These are phyloP conservation scores for Lepus americanus DNA, from an alignment of 2,113 vertebrate genomes.

Conservation along the genomic window DNA sequence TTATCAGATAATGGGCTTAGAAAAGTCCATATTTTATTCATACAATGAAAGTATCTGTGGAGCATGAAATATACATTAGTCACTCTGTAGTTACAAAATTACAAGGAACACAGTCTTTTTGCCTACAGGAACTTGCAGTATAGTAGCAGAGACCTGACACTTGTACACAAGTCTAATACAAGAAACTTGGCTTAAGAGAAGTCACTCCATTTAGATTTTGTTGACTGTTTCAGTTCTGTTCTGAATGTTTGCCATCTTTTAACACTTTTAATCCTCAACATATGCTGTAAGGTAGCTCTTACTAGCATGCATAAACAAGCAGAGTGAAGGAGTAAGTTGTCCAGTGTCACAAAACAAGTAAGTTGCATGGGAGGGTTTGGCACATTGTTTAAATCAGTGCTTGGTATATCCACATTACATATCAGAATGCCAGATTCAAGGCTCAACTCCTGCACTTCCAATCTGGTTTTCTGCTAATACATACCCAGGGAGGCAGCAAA, in stretches of 20 bases:
- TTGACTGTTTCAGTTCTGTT: not conserved
- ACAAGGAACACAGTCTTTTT: not conserved
- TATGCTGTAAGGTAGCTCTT: not conserved
- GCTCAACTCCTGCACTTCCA: no score
- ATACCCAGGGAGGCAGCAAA: no score
- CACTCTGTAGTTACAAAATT: not conserved
- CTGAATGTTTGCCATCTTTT: not conserved
- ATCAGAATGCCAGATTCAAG: no score
- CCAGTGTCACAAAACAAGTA: not conserved
- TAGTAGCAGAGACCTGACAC: not conserved
- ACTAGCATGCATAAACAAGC: not conserved
- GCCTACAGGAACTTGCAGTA: not conserved
- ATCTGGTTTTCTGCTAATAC: no score
- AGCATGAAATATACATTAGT: not conserved
- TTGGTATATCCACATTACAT: no score
- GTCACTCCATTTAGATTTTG: not conserved
- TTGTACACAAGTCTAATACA: not conserved
- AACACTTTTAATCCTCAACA: not conserved
- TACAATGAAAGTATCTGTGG: not conserved
- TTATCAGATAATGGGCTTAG: not conserved
- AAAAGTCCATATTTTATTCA: constrained; percentile 25
- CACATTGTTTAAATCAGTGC: no score
- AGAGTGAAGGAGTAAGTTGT: not conserved
- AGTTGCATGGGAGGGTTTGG: no score
- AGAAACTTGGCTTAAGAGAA: not conserved